Evolutionary conservation across 2,888 invertebrate genomes (phyloP), one percentile per base, ranked within the genome.

Genomic region (Pasiphila rectangulata): DNA sequence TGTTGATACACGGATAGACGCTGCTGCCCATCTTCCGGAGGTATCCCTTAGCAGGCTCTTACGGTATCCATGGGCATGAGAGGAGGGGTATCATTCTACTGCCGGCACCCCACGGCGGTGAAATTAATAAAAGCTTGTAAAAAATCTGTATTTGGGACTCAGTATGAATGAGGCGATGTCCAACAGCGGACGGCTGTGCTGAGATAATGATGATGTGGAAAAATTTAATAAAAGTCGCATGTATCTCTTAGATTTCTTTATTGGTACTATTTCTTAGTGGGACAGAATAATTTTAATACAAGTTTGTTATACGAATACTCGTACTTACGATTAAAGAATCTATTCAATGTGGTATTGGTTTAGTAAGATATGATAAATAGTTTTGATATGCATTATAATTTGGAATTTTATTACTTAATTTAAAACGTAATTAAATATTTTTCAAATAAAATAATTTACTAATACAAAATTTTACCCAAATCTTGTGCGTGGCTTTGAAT

Each of bases 401-500:
- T 51, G 10, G 23, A 23, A 34, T 40, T 40, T 29, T n/a, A 7
- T 3, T 27, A 27, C 1, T 23, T 32, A 30, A 12, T 41, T 49
- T 30, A 10, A 13, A 10, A 4, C 13, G 7, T 2, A 27, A 27
- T 1, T 25, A n/a, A n/a, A n/a, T n/a, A n/a, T 21, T 21, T 21
- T 21, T 5, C 4, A 21, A 21, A 21, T 4, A 2, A 21, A 21
- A 21, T 21, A 6, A 21, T 6, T 12, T 2, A 4, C 3, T 6
- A 15, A 0, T 16, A 30, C n/a, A 30, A n/a, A 7, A 7, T 3
- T 4, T 45, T 61, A 55, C 69, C 63, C 64, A 68, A 70, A 70
- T 29, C 56, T 78, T 78, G 76, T 78, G 75, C 77, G 77, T 72
- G 64, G 64, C 60, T 51, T 57, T 54, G 53, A 63, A 47, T 59